Evolutionary conservation across 2,888 invertebrate species (phyloP).

Genomic region (Aleiodes leptofemur): DNA sequence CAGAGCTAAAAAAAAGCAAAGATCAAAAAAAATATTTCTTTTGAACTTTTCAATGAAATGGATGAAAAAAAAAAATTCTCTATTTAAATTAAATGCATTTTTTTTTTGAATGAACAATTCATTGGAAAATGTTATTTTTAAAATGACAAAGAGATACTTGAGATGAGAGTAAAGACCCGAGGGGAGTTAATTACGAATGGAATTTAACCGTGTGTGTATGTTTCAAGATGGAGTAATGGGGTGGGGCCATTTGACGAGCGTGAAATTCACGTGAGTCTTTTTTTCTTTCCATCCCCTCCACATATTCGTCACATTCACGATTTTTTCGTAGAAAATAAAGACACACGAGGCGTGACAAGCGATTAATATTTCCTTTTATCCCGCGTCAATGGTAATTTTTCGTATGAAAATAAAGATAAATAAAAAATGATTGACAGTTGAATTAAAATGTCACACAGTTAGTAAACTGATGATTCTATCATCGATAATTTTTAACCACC

Average conservation of each 20-base stretch:
- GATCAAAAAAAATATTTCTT: too few species aligned
- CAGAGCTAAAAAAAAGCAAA: too few species aligned
- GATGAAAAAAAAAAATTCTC: background rate
- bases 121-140: constrained; percentile 6
- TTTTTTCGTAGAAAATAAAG: background rate
- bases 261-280: constrained; percentile 27
- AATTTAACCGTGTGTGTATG: constrained; percentile 30
- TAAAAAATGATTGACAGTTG: constrained; percentile 4
- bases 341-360: constrained; percentile 18
- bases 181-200: constrained; percentile 45
- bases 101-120: background rate
- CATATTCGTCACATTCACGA: constrained; percentile 3
- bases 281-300: background rate
- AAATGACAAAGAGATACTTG: constrained; percentile 15
- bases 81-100: background rate
- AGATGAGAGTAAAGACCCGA: background rate
- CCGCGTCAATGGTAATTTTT: background rate
- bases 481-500: background rate
- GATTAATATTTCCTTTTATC: constrained; percentile 26
- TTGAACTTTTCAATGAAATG: too few species aligned
- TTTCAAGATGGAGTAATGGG: constrained; percentile 12
- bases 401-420: background rate
- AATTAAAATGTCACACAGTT: background rate
- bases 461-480: constrained; percentile 10
- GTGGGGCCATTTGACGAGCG: constrained; percentile 21